Conservation (phyloP, 1,140 invertebrate genomes). For the Mya arenaria region DNA sequence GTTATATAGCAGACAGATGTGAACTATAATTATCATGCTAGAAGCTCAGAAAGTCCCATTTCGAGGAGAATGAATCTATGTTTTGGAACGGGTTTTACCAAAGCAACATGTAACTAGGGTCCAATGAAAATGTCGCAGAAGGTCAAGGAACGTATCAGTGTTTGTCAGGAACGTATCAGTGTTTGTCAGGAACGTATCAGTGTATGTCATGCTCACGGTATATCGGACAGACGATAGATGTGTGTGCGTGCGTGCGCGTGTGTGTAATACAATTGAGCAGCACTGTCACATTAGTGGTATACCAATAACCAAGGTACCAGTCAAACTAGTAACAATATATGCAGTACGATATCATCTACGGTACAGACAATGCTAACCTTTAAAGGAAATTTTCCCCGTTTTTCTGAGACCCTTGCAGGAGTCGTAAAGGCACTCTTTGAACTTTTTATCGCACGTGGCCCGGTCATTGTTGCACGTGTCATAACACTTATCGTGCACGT, state of each 20-base stretch:
- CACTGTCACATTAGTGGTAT: neutral
- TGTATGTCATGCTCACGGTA: neutral
- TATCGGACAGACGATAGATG: neutral
- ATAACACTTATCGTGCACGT: slow-evolving; percentile 93
- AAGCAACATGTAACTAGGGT: no score
- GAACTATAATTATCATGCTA: no score
- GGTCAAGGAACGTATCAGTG: no score
- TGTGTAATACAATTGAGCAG: neutral
- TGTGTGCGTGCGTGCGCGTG: neutral
- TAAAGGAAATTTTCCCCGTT: neutral
- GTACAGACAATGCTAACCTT: slow-evolving; percentile 14
- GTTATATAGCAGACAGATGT: no score
- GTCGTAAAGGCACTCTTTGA: slow-evolving; percentile 92
- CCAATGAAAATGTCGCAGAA: no score
- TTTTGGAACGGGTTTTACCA: no score
- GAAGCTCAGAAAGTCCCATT: no score
- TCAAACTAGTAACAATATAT: neutral
- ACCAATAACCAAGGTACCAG: neutral
- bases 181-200: no score
- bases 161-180: no score
- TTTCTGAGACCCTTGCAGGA: slow-evolving; percentile 86
- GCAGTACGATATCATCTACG: neutral
- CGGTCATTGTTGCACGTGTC: slow-evolving; percentile 93
- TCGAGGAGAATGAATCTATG: no score
- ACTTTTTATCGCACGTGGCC: slow-evolving; percentile 92